These are phyloP conservation scores for Chromoteleia sp. DNA, from an alignment of 2,888 invertebrate species.

Conservation along the genomic window DNA sequence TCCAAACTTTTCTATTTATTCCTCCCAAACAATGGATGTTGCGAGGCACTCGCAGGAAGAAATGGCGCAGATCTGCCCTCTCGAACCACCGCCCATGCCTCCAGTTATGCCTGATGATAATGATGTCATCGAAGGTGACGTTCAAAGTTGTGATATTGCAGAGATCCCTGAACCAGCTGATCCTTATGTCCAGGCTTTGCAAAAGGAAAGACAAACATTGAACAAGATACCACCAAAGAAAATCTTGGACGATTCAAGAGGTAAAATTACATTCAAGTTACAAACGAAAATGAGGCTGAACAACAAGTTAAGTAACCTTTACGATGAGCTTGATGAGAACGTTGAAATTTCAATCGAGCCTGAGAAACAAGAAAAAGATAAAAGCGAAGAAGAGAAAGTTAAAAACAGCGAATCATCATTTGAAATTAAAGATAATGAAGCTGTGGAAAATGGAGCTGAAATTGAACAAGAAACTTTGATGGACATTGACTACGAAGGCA, in stretches of 20 bases:
- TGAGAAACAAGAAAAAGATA: constrained; percentile 72
- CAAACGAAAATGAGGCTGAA: constrained; percentile 80
- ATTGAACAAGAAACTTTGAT: not conserved
- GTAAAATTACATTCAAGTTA: constrained; percentile 83
- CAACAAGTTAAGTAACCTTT: constrained; percentile 79
- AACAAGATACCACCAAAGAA: constrained; percentile 81
- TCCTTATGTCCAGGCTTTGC: constrained; percentile 81
- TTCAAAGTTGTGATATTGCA: constrained; percentile 79
- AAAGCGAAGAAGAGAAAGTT: constrained; percentile 53
- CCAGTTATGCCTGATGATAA: constrained; percentile 75
- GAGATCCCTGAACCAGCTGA: constrained; percentile 81
- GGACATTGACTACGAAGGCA: not conserved
- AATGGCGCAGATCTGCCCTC: constrained; percentile 81
- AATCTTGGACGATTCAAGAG: constrained; percentile 80
- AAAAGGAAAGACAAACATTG: constrained; percentile 80
- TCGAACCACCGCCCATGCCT: constrained; percentile 73
- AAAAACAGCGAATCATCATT: not conserved
- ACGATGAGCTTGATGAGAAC: constrained; percentile 79
- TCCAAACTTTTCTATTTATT: constrained; percentile 94
- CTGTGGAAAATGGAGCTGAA: not conserved
- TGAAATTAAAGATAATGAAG: constrained; percentile 18
- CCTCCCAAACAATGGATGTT: constrained; percentile 91
- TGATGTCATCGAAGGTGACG: constrained; percentile 79
- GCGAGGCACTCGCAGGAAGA: constrained; percentile 86
- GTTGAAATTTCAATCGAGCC: constrained; percentile 75